These are phyloP conservation scores for Tyto alba DNA, from an alignment of 2,113 vertebrate genomes.

Conservation along the genomic window DNA sequence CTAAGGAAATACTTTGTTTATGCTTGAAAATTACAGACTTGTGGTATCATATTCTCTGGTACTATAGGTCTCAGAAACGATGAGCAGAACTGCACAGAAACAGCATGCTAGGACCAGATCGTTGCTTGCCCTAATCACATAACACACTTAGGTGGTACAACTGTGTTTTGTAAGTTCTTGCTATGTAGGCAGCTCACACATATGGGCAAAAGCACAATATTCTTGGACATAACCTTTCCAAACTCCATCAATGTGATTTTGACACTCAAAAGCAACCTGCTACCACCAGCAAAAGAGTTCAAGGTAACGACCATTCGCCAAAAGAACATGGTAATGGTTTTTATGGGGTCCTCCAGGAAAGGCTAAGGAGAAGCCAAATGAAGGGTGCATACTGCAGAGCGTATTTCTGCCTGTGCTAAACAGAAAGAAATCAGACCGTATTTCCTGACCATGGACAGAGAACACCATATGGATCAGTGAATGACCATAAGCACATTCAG, in stretches of 20 bases:
- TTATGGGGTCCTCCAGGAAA: neutral
- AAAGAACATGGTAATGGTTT: neutral
- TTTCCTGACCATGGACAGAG: neutral
- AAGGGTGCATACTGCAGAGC: neutral
- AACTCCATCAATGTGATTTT: neutral
- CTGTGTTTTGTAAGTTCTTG: neutral
- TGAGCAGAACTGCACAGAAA: neutral
- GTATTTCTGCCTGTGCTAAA: neutral
- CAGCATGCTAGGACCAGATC: neutral
- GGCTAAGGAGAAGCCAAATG: neutral
- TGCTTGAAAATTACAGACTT: conserved; percentile 39
- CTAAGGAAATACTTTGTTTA: conserved; percentile 57
- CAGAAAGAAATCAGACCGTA: neutral
- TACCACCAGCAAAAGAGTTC: neutral
- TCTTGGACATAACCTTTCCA: neutral
- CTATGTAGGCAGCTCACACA: rapidly evolving
- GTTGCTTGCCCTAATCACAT: neutral
- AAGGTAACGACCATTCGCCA: neutral
- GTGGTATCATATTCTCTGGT: conserved; percentile 2
- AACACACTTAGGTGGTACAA: neutral
- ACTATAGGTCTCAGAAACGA: conserved; percentile 4
- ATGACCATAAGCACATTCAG: neutral
- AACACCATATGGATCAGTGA: neutral
- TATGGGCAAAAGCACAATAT: neutral
- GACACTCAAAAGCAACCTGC: neutral